phyloP scores from a whole-genome alignment of 2,113 vertebrate genomes.

The Pandion haliaetus region DNA sequence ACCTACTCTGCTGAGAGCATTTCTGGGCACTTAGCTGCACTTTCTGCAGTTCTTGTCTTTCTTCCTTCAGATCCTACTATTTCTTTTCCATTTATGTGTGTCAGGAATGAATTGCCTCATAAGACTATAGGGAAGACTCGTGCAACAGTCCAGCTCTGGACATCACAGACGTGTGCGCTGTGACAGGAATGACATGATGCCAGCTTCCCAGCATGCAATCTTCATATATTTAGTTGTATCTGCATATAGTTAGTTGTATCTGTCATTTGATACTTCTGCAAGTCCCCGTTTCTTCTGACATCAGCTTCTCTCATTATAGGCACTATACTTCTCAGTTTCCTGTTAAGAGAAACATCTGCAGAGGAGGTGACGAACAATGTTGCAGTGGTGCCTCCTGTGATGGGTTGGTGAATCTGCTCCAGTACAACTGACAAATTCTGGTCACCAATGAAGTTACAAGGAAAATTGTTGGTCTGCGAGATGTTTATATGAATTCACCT shows the following conservation, averaged over 20 bases:
- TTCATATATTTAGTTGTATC: background rate
- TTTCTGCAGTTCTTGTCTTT: background rate
- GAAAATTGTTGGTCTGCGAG: background rate
- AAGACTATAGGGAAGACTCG: background rate
- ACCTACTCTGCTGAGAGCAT: background rate
- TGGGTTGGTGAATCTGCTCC: background rate
- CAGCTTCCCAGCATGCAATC: background rate
- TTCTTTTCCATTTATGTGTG: background rate
- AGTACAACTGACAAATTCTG: background rate
- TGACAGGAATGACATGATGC: background rate
- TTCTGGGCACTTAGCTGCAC: background rate
- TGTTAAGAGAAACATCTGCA: background rate
- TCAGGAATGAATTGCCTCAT: background rate
- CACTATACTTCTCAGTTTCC: background rate
- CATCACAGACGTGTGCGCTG: background rate
- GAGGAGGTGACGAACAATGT: background rate
- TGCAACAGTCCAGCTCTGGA: background rate
- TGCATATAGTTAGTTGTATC: background rate
- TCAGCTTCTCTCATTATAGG: background rate
- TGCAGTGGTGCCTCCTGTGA: background rate
- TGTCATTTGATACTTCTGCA: background rate
- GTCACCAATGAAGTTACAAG: background rate
- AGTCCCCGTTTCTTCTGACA: background rate
- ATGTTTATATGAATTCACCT: background rate
- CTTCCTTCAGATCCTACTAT: background rate